Conservation (phyloP, 35 echinoderm and acorn worm species). For the Nesometra sesokonis region DNA sequence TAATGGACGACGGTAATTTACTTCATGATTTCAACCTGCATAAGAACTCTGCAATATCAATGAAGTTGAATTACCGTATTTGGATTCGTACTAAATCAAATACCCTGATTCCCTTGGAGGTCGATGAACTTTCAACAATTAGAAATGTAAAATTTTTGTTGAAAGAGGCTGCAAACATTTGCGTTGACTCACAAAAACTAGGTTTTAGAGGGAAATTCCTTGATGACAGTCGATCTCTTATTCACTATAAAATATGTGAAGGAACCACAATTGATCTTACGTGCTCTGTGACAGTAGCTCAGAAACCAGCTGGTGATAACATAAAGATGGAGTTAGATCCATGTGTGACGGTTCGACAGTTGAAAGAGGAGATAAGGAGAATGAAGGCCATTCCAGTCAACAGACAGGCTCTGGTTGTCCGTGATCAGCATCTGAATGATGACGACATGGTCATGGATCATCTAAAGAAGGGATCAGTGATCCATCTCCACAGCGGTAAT, state of each 20-base stretch:
- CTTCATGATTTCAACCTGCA: conserved; percentile 18
- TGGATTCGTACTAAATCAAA: conserved; percentile 8
- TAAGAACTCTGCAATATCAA: conserved; percentile 24
- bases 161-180: conserved; percentile 1
- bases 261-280: conserved; percentile 1
- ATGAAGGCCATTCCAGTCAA: not conserved
- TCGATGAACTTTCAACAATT: conserved; percentile 25
- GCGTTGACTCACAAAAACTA: conserved; percentile 9
- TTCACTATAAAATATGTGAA: conserved; percentile 27
- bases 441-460: not conserved
- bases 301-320: conserved; percentile 11
- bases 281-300: not conserved
- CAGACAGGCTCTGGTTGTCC: conserved; percentile 5
- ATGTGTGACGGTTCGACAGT: not conserved
- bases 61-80: conserved; percentile 28
- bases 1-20: conserved; percentile 21
- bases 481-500: conserved; percentile 4
- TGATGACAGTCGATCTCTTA: conserved; percentile 2
- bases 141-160: conserved; percentile 12
- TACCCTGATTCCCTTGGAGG: conserved; percentile 8
- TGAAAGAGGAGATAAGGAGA: conserved; percentile 16
- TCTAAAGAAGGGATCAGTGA: not conserved
- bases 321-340: conserved; percentile 19
- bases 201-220: conserved; percentile 12
- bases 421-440: conserved; percentile 10